These are phyloP conservation scores for Buteo buteo DNA, from an alignment of 2,113 vertebrate genomes.

Conservation along the genomic window DNA sequence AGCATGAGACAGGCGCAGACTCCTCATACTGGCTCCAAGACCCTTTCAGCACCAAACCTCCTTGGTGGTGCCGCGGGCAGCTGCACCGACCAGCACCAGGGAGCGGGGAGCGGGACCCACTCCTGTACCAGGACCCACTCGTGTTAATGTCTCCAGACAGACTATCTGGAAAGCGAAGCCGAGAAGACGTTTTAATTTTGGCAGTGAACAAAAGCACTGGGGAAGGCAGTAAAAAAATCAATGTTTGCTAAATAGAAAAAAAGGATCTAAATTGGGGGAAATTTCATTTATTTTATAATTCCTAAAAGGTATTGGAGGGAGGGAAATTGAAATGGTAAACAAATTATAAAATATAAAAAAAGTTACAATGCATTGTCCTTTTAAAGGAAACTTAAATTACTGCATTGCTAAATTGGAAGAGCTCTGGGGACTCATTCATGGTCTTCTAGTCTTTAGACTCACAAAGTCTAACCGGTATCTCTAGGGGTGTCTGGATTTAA, in stretches of 20 bases:
- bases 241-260: not conserved
- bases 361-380: not conserved
- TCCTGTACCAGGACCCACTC: not conserved
- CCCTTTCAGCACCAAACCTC: not conserved
- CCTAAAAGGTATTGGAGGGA: not conserved
- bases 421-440: not conserved
- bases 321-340: not conserved
- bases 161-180: not conserved
- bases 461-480: not conserved
- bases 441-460: slow-evolving; percentile 2
- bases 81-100: not conserved
- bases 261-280: not conserved
- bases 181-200: not conserved
- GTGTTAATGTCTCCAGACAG: rapidly evolving
- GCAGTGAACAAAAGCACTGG: not conserved
- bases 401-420: not conserved
- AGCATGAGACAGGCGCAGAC: not conserved
- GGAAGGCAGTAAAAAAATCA: slow-evolving; percentile 9
- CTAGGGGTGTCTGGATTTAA: slow-evolving; percentile 14
- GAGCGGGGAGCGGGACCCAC: not conserved
- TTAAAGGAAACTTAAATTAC: slow-evolving; percentile 31
- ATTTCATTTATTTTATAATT: not conserved
- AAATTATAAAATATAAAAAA: not conserved
- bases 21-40: not conserved
- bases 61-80: not conserved